Conservation (phyloP, 2,888 invertebrate species). For the Drosophila helvetica region DNA sequence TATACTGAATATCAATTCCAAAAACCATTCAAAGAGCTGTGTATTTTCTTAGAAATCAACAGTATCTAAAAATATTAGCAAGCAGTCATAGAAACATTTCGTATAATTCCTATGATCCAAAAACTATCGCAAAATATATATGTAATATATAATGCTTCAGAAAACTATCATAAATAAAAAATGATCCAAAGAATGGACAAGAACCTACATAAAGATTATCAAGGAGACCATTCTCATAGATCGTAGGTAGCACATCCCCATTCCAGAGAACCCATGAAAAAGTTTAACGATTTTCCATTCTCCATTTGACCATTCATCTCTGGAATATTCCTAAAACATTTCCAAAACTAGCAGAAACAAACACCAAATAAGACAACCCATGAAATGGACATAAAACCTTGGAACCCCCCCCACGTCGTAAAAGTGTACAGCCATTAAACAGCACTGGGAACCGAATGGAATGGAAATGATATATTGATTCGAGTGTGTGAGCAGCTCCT, state of each 20-base stretch:
- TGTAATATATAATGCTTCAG: no score
- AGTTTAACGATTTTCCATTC: background rate
- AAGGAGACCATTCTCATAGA: background rate
- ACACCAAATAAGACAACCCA: slow-evolving; percentile 8
- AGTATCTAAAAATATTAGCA: no score
- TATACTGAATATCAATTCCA: no score
- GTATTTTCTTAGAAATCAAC: no score
- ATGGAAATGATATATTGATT: background rate
- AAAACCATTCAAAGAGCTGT: no score
- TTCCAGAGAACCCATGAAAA: background rate
- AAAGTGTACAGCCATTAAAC: background rate
- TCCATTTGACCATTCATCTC: background rate
- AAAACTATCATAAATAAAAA: no score
- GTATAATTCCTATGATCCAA: no score
- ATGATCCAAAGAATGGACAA: background rate
- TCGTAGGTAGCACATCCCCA: background rate
- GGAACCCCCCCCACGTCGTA: background rate
- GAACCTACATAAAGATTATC: background rate
- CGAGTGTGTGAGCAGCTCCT: slow-evolving; percentile 3
- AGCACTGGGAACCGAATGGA: background rate
- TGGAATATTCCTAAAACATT: background rate
- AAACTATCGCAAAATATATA: no score
- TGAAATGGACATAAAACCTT: slow-evolving; percentile 13
- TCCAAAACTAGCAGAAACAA: background rate
- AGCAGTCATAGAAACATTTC: no score